These are phyloP conservation scores for Abrostola triplasia DNA, from an alignment of 2,888 invertebrate genomes.

Conservation along the genomic window DNA sequence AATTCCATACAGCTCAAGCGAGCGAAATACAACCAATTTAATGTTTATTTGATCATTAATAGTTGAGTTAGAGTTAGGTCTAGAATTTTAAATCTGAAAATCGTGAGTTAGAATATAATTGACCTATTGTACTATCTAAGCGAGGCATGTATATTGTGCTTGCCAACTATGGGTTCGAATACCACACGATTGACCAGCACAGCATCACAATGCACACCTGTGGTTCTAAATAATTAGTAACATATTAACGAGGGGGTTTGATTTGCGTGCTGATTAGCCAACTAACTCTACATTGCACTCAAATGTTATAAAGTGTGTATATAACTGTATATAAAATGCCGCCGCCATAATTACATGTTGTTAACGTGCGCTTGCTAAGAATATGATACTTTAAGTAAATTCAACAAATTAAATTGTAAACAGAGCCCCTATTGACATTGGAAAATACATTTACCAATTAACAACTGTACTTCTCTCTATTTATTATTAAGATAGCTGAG, in stretches of 20 bases:
- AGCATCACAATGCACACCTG: constrained; percentile 1
- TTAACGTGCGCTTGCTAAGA: constrained; percentile 21
- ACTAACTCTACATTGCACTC: not conserved
- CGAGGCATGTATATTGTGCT: constrained; percentile 7
- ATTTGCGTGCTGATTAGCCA: not conserved
- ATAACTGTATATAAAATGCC: constrained; percentile 12
- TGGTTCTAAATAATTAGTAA: constrained; percentile 4
- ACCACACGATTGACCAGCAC: not conserved
- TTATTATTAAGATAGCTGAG: constrained; percentile 24
- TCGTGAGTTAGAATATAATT: constrained; percentile 48
- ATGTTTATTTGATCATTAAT: constrained; percentile 1
- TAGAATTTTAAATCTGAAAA: constrained; percentile 34
- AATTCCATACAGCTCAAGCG: not conserved
- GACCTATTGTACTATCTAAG: constrained; percentile 48
- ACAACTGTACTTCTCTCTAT: constrained; percentile 7
- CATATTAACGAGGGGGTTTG: not conserved
- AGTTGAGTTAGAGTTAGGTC: constrained; percentile 6
- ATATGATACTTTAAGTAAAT: constrained; percentile 20
- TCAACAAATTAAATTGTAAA: constrained; percentile 31
- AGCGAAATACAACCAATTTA: not conserved
- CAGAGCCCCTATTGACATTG: constrained; percentile 23
- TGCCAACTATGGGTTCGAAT: constrained; percentile 25
- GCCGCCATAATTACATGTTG: not conserved
- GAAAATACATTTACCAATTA: constrained; percentile 27
- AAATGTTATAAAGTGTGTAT: not conserved